These are phyloP conservation scores for Linurgus olivaceus DNA, from an alignment of 2,797 vertebrate species.

Conservation along the genomic window DNA sequence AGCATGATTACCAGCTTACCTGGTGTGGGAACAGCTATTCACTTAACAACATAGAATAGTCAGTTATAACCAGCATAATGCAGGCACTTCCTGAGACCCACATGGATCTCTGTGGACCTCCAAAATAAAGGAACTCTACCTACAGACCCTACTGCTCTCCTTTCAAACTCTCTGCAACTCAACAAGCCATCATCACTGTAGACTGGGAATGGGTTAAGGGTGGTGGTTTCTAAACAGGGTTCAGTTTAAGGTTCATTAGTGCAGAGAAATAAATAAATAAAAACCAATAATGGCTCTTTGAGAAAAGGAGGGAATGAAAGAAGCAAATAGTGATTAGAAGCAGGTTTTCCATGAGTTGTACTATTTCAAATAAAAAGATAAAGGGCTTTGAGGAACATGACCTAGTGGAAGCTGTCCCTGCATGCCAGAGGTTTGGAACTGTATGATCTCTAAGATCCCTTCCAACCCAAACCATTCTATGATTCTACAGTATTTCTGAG, in stretches of 20 bases:
- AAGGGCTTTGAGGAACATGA: background rate
- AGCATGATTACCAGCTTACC: background rate
- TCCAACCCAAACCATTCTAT: background rate
- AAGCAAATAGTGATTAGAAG: background rate
- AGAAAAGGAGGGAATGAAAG: background rate
- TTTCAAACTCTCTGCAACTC: background rate
- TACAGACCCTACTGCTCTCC: background rate
- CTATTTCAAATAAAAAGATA: background rate
- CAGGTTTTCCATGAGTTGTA: background rate
- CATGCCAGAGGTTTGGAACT: background rate
- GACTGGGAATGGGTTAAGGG: background rate
- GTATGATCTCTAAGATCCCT: background rate
- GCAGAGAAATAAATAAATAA: background rate
- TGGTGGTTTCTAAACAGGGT: background rate
- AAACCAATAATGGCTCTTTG: background rate
- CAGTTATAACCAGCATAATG: background rate
- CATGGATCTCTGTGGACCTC: background rate
- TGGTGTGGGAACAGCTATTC: background rate
- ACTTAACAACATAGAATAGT: background rate
- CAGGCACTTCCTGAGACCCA: background rate
- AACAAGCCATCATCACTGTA: background rate
- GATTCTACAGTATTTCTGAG: background rate
- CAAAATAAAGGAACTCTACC: background rate
- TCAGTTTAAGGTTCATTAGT: background rate
- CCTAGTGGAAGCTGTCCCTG: background rate